A percentile compares a stretch with the other conserved stretches of the same genome.
Evolutionary conservation across 2,888 invertebrate species (phyloP).

Genomic region (Cecidostiba fungosa): DNA sequence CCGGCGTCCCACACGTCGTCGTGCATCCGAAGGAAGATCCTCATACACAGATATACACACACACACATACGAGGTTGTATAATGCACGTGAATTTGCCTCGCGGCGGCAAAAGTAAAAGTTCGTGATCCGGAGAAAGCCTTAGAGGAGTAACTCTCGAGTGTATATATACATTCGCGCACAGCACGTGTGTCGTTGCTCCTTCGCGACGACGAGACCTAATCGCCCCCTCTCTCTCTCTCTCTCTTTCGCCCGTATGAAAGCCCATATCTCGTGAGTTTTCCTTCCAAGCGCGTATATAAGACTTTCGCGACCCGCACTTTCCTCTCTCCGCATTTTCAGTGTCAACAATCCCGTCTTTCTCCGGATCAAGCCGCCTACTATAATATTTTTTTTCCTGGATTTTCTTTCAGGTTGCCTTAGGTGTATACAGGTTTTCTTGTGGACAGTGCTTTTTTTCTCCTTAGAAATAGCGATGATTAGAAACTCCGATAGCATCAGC

Average conservation of each 20-base stretch:
- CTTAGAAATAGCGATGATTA: not conserved
- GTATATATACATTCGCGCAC: not conserved
- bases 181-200: conserved; percentile 15
- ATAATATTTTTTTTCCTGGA: not conserved
- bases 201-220: conserved; percentile 23
- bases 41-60: not conserved
- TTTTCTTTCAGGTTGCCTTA: not conserved
- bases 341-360: conserved; percentile 36
- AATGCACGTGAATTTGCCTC: conserved; percentile 70
- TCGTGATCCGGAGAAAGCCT: conserved; percentile 76
- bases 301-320: conserved; percentile 45
- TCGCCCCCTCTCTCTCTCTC: conserved; percentile 10
- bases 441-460: not conserved
- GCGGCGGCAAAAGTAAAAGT: conserved; percentile 79
- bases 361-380: not conserved
- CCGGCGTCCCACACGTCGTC: not conserved
- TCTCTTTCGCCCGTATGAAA: conserved; percentile 2
- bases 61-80: conserved; percentile 41
- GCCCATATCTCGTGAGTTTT: conserved; percentile 16
- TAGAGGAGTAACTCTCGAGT: not conserved
- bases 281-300: conserved; percentile 14
- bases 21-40: not conserved
- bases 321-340: conserved; percentile 38
- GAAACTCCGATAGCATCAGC: conserved; percentile 24
- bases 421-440: not conserved